These are phyloP conservation scores for Camelus bactrianus DNA, from an alignment of 2,113 vertebrate species.

Conservation along the genomic window DNA sequence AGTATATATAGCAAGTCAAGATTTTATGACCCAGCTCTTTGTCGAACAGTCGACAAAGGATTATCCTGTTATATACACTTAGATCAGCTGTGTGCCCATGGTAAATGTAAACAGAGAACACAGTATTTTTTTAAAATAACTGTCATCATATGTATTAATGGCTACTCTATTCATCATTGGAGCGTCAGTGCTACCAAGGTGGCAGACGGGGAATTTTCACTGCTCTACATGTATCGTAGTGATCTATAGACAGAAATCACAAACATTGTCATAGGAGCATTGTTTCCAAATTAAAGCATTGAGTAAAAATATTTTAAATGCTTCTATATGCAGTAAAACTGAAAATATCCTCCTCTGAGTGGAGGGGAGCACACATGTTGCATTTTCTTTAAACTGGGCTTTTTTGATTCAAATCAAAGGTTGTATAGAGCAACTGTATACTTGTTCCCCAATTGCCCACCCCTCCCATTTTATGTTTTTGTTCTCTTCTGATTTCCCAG, in stretches of 20 bases:
- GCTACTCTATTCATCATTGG: neutral
- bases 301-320: neutral
- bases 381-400: conserved; percentile 16
- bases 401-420: neutral
- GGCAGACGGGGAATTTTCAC: neutral
- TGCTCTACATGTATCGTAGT: neutral
- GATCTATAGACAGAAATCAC: neutral
- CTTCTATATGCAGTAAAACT: neutral
- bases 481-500: conserved; percentile 24
- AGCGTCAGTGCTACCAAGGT: neutral
- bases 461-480: neutral
- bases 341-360: neutral
- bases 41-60: neutral
- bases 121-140: neutral
- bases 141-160: neutral
- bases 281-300: neutral
- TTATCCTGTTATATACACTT: neutral
- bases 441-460: neutral
- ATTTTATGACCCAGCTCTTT: neutral
- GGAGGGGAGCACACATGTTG: neutral
- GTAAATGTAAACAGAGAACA: neutral
- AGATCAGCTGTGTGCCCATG: neutral
- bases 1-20: neutral
- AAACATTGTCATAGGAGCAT: neutral
- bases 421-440: neutral